phyloP scores from a whole-genome alignment of 2,113 vertebrate genomes.

The Hippolais icterina region DNA sequence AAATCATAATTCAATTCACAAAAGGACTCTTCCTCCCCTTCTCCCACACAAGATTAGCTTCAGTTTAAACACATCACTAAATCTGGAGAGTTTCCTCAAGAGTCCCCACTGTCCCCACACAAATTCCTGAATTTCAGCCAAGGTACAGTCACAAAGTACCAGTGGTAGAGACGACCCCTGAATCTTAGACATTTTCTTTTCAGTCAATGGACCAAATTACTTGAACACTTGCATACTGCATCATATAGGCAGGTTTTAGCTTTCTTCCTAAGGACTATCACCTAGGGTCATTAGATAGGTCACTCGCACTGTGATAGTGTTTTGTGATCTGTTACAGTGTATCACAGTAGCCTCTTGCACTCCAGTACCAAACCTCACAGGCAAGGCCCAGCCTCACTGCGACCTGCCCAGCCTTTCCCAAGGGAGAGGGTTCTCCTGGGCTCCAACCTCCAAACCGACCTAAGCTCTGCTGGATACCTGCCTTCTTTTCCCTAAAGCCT shows the following conservation, averaged over 20 bases:
- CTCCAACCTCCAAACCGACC: neutral
- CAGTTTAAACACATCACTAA: neutral
- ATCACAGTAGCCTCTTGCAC: neutral
- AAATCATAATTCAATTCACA: neutral
- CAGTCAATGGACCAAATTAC: neutral
- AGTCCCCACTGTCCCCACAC: fast-evolving
- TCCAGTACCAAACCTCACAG: neutral
- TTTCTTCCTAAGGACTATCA: neutral
- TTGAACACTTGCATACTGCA: neutral
- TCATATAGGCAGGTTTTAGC: neutral
- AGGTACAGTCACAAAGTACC: neutral
- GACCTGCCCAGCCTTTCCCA: neutral
- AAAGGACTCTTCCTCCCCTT: neutral
- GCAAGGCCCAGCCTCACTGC: neutral
- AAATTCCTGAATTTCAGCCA: neutral
- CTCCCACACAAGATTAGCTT: neutral
- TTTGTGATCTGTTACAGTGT: neutral
- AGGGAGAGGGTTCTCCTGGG: fast-evolving
- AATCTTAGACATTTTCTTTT: neutral
- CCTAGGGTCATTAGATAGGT: neutral
- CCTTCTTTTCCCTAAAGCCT: neutral
- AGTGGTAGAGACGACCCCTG: neutral
- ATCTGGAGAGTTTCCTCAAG: neutral
- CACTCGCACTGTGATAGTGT: neutral
- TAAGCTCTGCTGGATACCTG: neutral